phyloP scores from a whole-genome alignment of 23 tunicate species.

The Halocynthia roretzi region DNA sequence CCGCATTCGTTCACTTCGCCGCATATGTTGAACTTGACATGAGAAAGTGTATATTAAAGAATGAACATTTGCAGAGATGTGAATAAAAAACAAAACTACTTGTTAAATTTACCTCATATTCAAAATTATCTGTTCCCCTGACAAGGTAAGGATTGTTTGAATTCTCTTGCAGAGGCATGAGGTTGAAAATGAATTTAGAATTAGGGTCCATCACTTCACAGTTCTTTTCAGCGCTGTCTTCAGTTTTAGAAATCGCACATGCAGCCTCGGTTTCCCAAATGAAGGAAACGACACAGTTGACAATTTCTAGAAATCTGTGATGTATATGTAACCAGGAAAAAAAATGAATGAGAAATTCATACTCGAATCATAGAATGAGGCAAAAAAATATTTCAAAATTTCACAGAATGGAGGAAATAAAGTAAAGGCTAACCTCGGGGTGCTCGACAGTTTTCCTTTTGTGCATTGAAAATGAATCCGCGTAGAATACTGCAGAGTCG shows the following conservation, averaged over 20 bases:
- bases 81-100: too few relatives aligned
- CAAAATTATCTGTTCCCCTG: slow-evolving; percentile 5
- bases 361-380: too few relatives aligned
- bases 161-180: slow-evolving; percentile 23
- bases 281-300: slow-evolving; percentile 34
- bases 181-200: slow-evolving; percentile 27
- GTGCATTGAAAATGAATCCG: slow-evolving; percentile 47
- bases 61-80: too few relatives aligned
- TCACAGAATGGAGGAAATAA: background rate
- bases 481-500: slow-evolving; percentile 18
- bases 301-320: slow-evolving; percentile 29
- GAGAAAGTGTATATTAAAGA: background rate
- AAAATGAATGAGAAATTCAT: too few relatives aligned
- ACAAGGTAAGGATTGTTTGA: slow-evolving; percentile 36
- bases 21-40: slow-evolving; percentile 42
- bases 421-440: slow-evolving; percentile 32
- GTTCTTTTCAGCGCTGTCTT: background rate
- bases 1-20: slow-evolving; percentile 39
- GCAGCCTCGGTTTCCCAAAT: slow-evolving; percentile 55
- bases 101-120: too few relatives aligned
- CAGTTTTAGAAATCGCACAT: slow-evolving; percentile 23
- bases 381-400: too few relatives aligned
- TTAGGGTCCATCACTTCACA: slow-evolving; percentile 34
- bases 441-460: slow-evolving; percentile 35
- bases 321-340: background rate